Evolutionary conservation across 2,888 invertebrate genomes (phyloP).

Genomic region (Pseudoips prasinana): DNA sequence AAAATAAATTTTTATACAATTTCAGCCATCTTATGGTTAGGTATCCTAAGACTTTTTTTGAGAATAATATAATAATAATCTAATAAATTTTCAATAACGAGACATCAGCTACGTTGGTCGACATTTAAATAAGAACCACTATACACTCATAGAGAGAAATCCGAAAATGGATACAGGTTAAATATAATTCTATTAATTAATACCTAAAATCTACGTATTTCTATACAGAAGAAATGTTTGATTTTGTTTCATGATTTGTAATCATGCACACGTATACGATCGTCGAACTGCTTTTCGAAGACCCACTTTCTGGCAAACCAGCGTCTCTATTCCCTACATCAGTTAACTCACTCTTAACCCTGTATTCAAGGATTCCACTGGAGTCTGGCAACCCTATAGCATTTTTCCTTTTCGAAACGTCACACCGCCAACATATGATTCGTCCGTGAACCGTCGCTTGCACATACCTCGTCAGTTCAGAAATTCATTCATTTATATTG

Average conservation of each 20-base stretch:
- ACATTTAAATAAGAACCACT: constrained; percentile 80
- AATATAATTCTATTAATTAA: constrained; percentile 79
- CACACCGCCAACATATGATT: constrained; percentile 36
- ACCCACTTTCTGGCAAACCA: constrained; percentile 60
- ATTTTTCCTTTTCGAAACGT: constrained; percentile 45
- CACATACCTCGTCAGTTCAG: constrained; percentile 32
- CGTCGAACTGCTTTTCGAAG: constrained; percentile 76
- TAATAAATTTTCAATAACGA: constrained; percentile 81
- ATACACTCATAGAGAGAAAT: constrained; percentile 82
- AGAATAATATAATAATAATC: constrained; percentile 76
- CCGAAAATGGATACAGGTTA: constrained; percentile 80
- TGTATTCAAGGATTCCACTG: constrained; percentile 57
- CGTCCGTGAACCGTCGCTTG: constrained; percentile 37
- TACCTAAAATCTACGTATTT: constrained; percentile 72
- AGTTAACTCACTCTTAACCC: constrained; percentile 60
- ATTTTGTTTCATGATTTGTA: constrained; percentile 73
- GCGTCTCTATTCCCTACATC: constrained; percentile 49
- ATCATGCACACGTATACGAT: constrained; percentile 80
- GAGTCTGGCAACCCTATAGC: constrained; percentile 41
- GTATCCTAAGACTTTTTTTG: constrained; percentile 70
- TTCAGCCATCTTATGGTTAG: constrained; percentile 80
- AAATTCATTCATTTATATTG: constrained; percentile 47
- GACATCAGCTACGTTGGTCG: constrained; percentile 81
- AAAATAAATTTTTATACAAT: constrained; percentile 75
- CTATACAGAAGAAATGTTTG: constrained; percentile 77